Evolutionary conservation across 2,888 invertebrate species (phyloP).

Genomic region (Lucinisca nassula): DNA sequence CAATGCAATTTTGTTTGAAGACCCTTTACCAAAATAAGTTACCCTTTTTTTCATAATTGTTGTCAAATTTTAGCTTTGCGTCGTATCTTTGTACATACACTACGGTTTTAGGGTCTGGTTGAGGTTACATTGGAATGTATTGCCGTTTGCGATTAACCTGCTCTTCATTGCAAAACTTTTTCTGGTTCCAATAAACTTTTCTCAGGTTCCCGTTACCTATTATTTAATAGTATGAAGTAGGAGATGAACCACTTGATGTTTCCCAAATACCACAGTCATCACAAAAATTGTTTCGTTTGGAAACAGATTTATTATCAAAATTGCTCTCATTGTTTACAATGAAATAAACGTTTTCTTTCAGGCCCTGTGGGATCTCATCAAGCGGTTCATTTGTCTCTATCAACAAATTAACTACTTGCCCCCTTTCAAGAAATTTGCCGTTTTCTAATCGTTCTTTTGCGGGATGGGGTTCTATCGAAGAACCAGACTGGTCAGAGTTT

Average conservation of each 20-base stretch:
- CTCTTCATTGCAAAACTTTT: neutral
- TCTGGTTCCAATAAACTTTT: neutral
- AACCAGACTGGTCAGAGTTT: no score
- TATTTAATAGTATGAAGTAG: neutral
- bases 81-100: neutral
- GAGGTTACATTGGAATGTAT: neutral
- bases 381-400: neutral
- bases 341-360: no score
- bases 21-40: neutral
- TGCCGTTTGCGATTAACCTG: neutral
- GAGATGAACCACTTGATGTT: neutral
- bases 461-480: neutral
- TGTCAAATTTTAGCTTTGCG: neutral
- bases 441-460: neutral
- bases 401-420: neutral
- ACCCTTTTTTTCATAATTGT: neutral
- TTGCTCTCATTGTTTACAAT: no score
- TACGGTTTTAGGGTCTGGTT: neutral
- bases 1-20: neutral
- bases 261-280: neutral
- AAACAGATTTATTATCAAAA: no score
- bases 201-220: neutral
- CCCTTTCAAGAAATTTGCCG: neutral
- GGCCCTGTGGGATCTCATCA: no score
- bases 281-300: no score